Percentiles rank a stretch among this genome's conserved stretches.
These are phyloP conservation scores for Charadrius vociferus DNA, from an alignment of 2,113 vertebrate species.

Conservation along the genomic window DNA sequence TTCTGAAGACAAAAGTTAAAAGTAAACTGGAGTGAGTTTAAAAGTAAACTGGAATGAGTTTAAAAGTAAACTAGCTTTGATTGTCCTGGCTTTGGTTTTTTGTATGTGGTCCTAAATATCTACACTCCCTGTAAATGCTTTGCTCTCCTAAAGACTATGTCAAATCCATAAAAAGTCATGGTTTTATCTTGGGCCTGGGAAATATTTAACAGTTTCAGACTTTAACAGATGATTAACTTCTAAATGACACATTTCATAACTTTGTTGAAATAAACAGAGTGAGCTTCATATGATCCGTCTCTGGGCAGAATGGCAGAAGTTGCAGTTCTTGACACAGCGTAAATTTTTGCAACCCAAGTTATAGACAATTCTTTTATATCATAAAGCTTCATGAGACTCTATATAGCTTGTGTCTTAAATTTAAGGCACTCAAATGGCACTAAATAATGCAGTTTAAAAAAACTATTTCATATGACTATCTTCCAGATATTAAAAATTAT, in stretches of 20 bases:
- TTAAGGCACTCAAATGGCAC: not conserved
- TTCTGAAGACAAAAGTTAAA: slow-evolving; percentile 19
- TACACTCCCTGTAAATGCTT: not conserved
- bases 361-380: not conserved
- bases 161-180: not conserved
- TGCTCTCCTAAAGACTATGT: not conserved
- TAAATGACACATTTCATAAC: not conserved
- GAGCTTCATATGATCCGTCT: not conserved
- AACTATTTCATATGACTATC: not conserved
- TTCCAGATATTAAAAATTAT: not conserved
- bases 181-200: not conserved
- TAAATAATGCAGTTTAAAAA: not conserved
- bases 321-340: not conserved
- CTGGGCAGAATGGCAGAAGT: not conserved
- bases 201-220: not conserved
- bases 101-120: not conserved
- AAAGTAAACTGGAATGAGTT: slow-evolving; percentile 16
- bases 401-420: not conserved
- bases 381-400: not conserved
- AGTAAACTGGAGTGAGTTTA: slow-evolving; percentile 10
- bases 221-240: not conserved
- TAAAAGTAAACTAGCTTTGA: slow-evolving; percentile 14
- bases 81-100: slow-evolving; percentile 4
- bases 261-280: not conserved
- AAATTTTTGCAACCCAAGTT: not conserved